These are phyloP conservation scores for Bedellia somnulentella DNA, from an alignment of 2,888 invertebrate species.

Conservation along the genomic window DNA sequence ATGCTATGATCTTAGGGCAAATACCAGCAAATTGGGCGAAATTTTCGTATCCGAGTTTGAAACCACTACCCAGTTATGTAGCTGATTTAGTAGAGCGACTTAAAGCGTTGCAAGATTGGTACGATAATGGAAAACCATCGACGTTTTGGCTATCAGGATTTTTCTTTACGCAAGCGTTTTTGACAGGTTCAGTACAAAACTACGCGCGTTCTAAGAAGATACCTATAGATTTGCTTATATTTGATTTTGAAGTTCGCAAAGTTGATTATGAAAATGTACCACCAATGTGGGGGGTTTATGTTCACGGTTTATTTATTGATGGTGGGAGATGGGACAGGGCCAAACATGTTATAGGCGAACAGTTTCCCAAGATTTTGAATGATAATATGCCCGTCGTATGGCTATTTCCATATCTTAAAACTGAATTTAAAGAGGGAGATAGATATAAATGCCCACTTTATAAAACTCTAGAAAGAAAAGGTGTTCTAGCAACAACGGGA, in stretches of 20 bases:
- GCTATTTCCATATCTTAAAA: slow-evolving; percentile 65
- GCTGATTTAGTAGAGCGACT: slow-evolving; percentile 78
- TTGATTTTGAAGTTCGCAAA: slow-evolving; percentile 69
- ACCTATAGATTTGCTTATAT: slow-evolving; percentile 81
- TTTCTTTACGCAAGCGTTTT: slow-evolving; percentile 90
- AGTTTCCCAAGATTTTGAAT: slow-evolving; percentile 77
- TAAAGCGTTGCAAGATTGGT: slow-evolving; percentile 71
- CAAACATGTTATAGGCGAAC: slow-evolving; percentile 67
- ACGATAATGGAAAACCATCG: slow-evolving; percentile 70
- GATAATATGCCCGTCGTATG: slow-evolving; percentile 79
- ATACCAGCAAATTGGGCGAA: slow-evolving; percentile 82
- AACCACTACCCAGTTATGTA: slow-evolving; percentile 81
- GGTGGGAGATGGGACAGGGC: slow-evolving; percentile 84
- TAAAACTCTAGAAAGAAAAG: slow-evolving; percentile 78
- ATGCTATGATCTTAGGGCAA: slow-evolving; percentile 69
- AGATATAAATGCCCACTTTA: slow-evolving; percentile 78
- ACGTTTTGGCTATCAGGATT: slow-evolving; percentile 93
- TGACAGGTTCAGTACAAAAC: slow-evolving; percentile 89
- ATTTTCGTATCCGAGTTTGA: slow-evolving; percentile 87
- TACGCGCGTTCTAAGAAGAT: slow-evolving; percentile 83
- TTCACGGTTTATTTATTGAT: slow-evolving; percentile 78
- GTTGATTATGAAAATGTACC: slow-evolving; percentile 36
- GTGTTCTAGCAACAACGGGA: slow-evolving; percentile 79
- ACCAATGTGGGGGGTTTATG: slow-evolving; percentile 67
- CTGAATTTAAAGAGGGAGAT: slow-evolving; percentile 46